Base-by-base conservation (phyloP, 1,140 invertebrate genomes). In the Lethrus apterus region DNA sequence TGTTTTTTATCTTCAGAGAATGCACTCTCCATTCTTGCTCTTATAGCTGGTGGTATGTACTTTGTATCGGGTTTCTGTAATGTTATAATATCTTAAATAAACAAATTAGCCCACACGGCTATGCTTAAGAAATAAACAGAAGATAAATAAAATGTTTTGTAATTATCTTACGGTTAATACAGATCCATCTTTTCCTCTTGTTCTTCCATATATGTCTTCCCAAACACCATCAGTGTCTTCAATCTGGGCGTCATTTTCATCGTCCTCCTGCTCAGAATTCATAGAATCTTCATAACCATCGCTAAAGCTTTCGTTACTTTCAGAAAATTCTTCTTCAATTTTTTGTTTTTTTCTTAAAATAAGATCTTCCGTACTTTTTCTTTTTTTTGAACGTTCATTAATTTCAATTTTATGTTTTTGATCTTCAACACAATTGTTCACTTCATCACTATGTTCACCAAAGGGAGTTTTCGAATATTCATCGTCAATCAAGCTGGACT, bases 181-280 rank as follows among this genome's bases (percentile, higher is more conserved):
- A 23, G 44, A 38, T 40, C 92, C 92, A 50, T 85, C 70, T 62
- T 81, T 79, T 63, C 89, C 83, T 57, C 86, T 74, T 52, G 84
- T 75, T 50, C 92, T 72, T 2, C 93, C 93, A 74, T 97, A 97
- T 63, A 97, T 96, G 71, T 97, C 93, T 75, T 96, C 91, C 77
- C 85, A 90, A 18, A 69, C 32, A 14, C 38, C 46, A 18, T 46
- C 48, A 50, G 38, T 40, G 29, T 60, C 50, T 17, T 53, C 30
- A 42, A 45, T 18, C 18, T 32, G 14, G 20, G 5, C 31, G 5
- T 8, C 14, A 4, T 42, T 18, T 36, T 60, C 53, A 18, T 46
- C 35, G 21, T 36, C 44, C 11, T 34, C 32, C 13, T 10, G 5
- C 8, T 13, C 13, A 5, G 5, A 9, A 14, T 13, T 34, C 13